Conservation (phyloP, 2,888 invertebrate genomes). For the Diaprepes abbreviatus region DNA sequence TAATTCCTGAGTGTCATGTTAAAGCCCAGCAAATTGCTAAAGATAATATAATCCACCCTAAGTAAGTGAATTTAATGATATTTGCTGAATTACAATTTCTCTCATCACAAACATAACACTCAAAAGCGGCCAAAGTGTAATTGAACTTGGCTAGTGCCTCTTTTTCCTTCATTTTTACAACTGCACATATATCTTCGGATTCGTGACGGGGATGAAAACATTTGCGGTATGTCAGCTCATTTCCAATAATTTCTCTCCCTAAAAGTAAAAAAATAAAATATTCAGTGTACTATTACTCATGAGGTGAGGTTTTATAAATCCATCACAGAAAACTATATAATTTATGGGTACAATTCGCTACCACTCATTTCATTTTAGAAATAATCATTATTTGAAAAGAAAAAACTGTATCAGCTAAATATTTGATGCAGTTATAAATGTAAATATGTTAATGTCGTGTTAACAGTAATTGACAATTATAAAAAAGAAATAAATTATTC, state of each 20-base stretch:
- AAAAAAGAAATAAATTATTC: too few species aligned
- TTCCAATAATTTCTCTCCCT: constrained; percentile 3
- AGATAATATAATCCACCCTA: not conserved
- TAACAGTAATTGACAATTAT: too few species aligned
- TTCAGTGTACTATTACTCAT: too few species aligned
- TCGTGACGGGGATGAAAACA: constrained; percentile 12
- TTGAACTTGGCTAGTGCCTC: constrained; percentile 1
- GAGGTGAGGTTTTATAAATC: too few species aligned
- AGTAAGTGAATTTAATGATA: not conserved
- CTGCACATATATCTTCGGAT: constrained; percentile 18
- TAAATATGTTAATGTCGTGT: too few species aligned
- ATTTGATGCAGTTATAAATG: too few species aligned
- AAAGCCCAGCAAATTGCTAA: not conserved
- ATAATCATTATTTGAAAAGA: too few species aligned
- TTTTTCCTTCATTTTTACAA: constrained; percentile 17
- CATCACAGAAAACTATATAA: too few species aligned
- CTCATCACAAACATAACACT: constrained; percentile 18
- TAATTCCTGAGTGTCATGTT: not conserved
- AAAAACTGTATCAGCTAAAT: too few species aligned
- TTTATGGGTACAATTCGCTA: too few species aligned
- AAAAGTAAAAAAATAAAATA: constrained; percentile 11
- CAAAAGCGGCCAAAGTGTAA: constrained; percentile 15
- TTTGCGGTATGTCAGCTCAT: constrained; percentile 27
- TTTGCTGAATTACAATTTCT: constrained; percentile 27
- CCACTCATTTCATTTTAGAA: too few species aligned